Evolutionary conservation across 2,888 invertebrate species (phyloP), one percentile per base, ranked within the genome.

Genomic region (Eilema depressum): DNA sequence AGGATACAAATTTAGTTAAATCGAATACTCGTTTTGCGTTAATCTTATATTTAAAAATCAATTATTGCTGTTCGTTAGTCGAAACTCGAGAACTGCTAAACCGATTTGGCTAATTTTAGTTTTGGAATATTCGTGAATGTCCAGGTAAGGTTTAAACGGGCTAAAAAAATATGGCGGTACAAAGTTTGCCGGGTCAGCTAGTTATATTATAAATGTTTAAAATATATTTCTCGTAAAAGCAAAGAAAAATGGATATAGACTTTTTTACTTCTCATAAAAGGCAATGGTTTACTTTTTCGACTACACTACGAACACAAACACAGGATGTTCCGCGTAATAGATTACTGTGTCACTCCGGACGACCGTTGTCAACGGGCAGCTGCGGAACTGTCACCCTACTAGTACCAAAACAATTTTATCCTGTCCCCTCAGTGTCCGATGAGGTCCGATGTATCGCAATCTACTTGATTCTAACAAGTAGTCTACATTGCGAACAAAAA

Each of bases 291-390:
- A 78, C 76, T 78, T 75, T 76, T 77, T 69, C 56, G 70, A 63
- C 77, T 77, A 76, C 77, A 80, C 81, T 78, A 69, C 73, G 68
- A 61, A 67, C 64, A 79, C 77, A 79, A 80, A 76, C 75, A 73
- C 69, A 62, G 77, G 73, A 77, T 82, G 83, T 85, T 81, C 73
- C 72, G 80, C 81, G 88, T 91, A 91, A 91, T 91, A 91, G 90
- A 92, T 91, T 89, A 92, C 89, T 80, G 85, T 88, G 90, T 90
- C 91, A 89, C 83, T 84, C 84, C 71, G 67, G 78, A 76, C 84
- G 88, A 89, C 91, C 91, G 91, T 88, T 90, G 91, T 91, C 91
- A 89, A 80, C 85, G 77, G 74, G 77, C 89, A 90, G 89, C 88
- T 90, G 90, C 75, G 87, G 70, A 75, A 75, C 86, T 89, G 90